Percentiles rank a stretch among this genome's conserved stretches.
phyloP scores from a whole-genome alignment of 2,113 vertebrate species.

The Pogonocichla stellata region DNA sequence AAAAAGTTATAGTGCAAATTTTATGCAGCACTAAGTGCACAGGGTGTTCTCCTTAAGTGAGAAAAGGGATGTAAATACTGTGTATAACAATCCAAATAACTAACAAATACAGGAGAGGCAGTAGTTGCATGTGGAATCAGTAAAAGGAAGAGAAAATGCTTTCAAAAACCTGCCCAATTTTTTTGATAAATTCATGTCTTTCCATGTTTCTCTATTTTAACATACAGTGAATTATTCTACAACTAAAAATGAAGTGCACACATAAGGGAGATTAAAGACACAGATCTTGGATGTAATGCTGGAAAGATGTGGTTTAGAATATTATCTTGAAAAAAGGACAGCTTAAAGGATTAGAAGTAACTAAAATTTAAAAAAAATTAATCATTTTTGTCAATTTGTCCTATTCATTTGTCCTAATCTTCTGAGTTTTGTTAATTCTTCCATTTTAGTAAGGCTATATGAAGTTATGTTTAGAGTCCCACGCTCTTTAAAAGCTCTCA shows the following conservation, averaged over 20 bases:
- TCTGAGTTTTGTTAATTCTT: not conserved
- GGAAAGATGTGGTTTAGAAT: not conserved
- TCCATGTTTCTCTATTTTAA: not conserved
- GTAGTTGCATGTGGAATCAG: not conserved
- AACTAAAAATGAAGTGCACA: not conserved
- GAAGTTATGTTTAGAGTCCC: not conserved
- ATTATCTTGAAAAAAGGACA: not conserved
- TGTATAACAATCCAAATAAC: not conserved
- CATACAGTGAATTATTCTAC: not conserved
- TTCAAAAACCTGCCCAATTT: not conserved
- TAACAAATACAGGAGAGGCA: not conserved
- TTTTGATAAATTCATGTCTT: not conserved
- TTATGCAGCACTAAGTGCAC: not conserved
- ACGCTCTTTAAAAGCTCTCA: not conserved
- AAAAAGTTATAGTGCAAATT: not conserved
- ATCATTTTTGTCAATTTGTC: not conserved
- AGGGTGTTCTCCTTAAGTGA: not conserved
- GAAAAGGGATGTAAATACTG: not conserved
- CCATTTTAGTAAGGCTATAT: not conserved
- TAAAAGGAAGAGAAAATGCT: not conserved
- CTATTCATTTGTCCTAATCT: not conserved
- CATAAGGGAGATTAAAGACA: not conserved
- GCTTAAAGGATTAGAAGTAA: not conserved
- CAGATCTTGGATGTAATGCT: not conserved
- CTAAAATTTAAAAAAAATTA: not conserved